phyloP scores from a whole-genome alignment of 2,888 invertebrate genomes.

The Notodonta dromedarius region DNA sequence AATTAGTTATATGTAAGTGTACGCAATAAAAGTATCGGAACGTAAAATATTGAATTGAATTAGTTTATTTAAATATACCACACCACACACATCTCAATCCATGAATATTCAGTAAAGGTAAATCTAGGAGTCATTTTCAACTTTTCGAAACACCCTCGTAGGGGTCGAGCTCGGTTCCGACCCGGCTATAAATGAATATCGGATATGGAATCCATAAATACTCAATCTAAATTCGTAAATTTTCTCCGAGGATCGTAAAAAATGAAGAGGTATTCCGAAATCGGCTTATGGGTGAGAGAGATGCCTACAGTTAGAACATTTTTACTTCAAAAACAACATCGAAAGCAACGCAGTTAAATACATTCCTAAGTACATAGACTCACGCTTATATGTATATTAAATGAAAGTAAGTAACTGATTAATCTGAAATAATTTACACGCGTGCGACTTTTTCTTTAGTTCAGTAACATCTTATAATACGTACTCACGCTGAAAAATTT shows the following conservation, averaged over 20 bases:
- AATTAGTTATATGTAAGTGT: too few species aligned
- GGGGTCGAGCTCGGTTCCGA: conserved; percentile 54
- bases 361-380: too few species aligned
- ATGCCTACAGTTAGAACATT: conserved; percentile 55
- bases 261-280: conserved; percentile 68
- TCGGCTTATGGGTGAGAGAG: conserved; percentile 58
- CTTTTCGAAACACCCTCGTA: conserved; percentile 49
- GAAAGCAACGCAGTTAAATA: too few species aligned
- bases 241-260: conserved; percentile 66
- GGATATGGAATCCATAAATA: conserved; percentile 75
- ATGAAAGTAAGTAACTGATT: too few species aligned
- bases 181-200: conserved; percentile 70
- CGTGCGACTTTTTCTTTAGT: neutral
- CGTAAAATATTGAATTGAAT: neutral
- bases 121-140: conserved; percentile 55
- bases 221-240: conserved; percentile 76
- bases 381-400: too few species aligned
- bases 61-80: neutral
- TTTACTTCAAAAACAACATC: conserved; percentile 51
- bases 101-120: conserved; percentile 25
- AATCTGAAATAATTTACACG: too few species aligned
- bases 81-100: neutral
- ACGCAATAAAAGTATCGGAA: too few species aligned
- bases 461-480: neutral
- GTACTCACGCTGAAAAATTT: too few species aligned